Conservation (phyloP, 2,113 vertebrate genomes). For the Lutjanus erythropterus region DNA sequence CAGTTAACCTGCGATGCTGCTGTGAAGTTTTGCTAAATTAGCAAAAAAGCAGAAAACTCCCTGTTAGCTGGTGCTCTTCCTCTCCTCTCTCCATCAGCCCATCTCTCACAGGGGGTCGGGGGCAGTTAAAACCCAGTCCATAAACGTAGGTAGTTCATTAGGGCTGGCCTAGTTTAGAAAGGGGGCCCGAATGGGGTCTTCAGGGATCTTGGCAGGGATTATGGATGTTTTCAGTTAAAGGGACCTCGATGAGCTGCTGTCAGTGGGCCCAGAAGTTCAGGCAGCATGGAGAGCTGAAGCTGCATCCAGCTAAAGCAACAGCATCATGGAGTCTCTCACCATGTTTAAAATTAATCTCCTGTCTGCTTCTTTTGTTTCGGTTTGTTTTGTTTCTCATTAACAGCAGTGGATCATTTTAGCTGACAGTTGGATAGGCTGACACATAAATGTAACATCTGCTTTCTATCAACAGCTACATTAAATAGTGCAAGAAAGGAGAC, state of each 20-base stretch:
- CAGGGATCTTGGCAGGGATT: not conserved
- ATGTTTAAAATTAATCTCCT: too few species aligned
- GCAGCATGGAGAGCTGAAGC: not conserved
- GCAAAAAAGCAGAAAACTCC: conserved; percentile 7
- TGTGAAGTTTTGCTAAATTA: conserved; percentile 28
- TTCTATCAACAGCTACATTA: too few species aligned
- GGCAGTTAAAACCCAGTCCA: conserved; percentile 35
- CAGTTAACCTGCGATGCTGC: conserved; percentile 18
- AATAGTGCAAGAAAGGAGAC: too few species aligned
- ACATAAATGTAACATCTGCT: too few species aligned
- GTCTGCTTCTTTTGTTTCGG: too few species aligned
- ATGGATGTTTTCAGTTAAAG: conserved; percentile 6
- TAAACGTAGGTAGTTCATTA: conserved; percentile 58
- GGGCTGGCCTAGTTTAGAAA: conserved; percentile 12
- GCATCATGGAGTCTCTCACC: not conserved
- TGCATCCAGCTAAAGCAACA: conserved; percentile 21
- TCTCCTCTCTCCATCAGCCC: not conserved
- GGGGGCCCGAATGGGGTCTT: not conserved
- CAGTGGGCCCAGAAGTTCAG: not conserved
- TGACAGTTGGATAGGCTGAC: too few species aligned
- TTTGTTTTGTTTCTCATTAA: too few species aligned
- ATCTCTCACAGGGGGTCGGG: not conserved
- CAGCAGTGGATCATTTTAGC: too few species aligned
- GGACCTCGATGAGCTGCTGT: not conserved
- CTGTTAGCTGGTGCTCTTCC: not conserved